Evolutionary conservation across 2,113 vertebrate species (phyloP).

Genomic region (Esox niger): DNA sequence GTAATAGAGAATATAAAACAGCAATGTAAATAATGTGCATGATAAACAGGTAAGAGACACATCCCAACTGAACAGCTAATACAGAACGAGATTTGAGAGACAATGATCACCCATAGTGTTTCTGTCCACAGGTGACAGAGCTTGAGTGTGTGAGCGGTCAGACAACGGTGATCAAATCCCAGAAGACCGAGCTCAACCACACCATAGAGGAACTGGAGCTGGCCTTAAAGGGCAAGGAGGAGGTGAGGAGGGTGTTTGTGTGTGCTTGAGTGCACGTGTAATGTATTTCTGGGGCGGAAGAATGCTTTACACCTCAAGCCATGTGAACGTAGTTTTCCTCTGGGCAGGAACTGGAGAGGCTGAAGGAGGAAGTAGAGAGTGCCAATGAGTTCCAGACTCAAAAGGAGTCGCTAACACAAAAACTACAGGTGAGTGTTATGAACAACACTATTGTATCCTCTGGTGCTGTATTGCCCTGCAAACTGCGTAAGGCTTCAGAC

Average conservation of each 20-base stretch:
- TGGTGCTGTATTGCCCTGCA: no score
- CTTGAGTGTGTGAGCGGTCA: constrained; percentile 95
- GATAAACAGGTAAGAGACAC: no score
- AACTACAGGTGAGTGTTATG: constrained; percentile 78
- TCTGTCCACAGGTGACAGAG: constrained; percentile 87
- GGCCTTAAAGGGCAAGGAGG: constrained; percentile 87
- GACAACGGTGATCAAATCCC: constrained; percentile 86
- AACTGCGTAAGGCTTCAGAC: no score
- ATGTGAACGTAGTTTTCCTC: not conserved
- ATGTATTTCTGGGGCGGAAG: not conserved
- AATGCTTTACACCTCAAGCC: no score
- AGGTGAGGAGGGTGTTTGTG: constrained; percentile 69
- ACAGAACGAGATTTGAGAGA: no score
- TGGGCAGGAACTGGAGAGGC: constrained; percentile 87
- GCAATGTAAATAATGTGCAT: no score
- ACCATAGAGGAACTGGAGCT: constrained; percentile 93
- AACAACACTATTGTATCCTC: no score
- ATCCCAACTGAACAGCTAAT: no score
- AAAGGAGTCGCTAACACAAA: constrained; percentile 84
- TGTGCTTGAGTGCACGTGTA: not conserved
- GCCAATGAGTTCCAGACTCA: constrained; percentile 86
- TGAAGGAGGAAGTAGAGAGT: constrained; percentile 90
- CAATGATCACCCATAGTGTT: not conserved
- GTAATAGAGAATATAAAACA: no score
- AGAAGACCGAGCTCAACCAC: constrained; percentile 93